Percentiles rank a stretch among this genome's conserved stretches.
Conservation (phyloP, 1,140 invertebrate genomes). For the Triops longicaudatus region DNA sequence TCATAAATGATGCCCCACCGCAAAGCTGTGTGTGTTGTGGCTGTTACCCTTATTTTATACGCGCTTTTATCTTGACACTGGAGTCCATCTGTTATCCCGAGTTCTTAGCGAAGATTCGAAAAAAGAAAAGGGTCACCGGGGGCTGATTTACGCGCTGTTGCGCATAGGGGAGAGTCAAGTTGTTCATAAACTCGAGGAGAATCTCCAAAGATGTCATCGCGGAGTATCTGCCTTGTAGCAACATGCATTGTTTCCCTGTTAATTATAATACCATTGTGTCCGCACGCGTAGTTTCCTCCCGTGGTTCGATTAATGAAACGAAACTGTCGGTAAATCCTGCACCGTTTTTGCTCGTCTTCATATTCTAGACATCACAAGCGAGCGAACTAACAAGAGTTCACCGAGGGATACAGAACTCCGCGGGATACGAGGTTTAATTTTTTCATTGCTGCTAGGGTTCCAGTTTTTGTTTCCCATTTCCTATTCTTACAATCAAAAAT, state of each 20-base stretch:
- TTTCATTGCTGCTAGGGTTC: neutral
- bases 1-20: neutral
- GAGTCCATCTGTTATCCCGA: neutral
- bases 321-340: neutral
- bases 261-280: conserved; percentile 4
- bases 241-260: conserved; percentile 12
- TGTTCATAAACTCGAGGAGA: conserved; percentile 8
- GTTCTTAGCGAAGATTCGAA: neutral
- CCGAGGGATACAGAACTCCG: neutral
- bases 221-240: conserved; percentile 6
- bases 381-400: neutral
- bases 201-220: neutral
- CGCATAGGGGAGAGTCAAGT: neutral
- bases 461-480: neutral
- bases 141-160: conserved; percentile 7
- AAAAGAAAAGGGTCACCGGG: neutral
- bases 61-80: neutral
- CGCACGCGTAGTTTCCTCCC: conserved; percentile 9
- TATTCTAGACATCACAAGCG: neutral
- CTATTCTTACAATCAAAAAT: neutral
- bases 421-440: neutral
- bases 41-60: neutral
- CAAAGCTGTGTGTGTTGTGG: neutral
- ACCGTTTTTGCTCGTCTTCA: neutral
- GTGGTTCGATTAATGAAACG: conserved; percentile 12